phyloP scores from a whole-genome alignment of 1,140 invertebrate species.

The Pteromalus puparum region DNA sequence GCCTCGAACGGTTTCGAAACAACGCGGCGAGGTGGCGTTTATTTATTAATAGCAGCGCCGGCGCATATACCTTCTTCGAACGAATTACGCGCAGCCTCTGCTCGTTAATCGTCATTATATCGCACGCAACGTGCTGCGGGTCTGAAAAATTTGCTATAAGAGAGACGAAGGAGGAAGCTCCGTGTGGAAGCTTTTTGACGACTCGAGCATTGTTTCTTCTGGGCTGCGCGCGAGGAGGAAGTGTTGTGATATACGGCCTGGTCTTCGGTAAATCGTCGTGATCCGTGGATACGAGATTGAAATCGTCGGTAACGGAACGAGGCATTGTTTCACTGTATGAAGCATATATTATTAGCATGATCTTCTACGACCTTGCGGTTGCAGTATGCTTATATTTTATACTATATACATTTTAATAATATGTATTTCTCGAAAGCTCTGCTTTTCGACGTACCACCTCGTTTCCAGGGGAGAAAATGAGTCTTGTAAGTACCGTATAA shows the following conservation, averaged over 20 bases:
- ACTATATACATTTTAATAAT: too few relatives aligned
- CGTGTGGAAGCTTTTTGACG: not conserved
- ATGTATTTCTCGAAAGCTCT: too few relatives aligned
- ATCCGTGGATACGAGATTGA: conserved; percentile 1
- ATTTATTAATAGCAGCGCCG: not conserved
- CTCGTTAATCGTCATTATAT: not conserved
- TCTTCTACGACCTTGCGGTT: too few relatives aligned
- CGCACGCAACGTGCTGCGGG: not conserved
- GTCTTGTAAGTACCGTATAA: too few relatives aligned
- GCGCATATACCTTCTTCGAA: not conserved
- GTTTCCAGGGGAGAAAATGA: too few relatives aligned
- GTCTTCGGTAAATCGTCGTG: not conserved
- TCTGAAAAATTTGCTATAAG: not conserved
- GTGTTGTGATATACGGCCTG: too few relatives aligned
- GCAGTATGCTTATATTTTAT: too few relatives aligned
- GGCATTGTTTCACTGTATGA: conserved; percentile 1
- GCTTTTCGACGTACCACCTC: too few relatives aligned
- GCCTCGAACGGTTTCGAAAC: not conserved
- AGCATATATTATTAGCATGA: too few relatives aligned
- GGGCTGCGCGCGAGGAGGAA: too few relatives aligned
- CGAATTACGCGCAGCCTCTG: not conserved
- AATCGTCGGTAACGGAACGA: not conserved
- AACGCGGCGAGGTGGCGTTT: not conserved
- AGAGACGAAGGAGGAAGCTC: not conserved
- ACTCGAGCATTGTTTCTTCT: too few relatives aligned